phyloP scores from a whole-genome alignment of 2,888 invertebrate species.

The Drosophila putrida region DNA sequence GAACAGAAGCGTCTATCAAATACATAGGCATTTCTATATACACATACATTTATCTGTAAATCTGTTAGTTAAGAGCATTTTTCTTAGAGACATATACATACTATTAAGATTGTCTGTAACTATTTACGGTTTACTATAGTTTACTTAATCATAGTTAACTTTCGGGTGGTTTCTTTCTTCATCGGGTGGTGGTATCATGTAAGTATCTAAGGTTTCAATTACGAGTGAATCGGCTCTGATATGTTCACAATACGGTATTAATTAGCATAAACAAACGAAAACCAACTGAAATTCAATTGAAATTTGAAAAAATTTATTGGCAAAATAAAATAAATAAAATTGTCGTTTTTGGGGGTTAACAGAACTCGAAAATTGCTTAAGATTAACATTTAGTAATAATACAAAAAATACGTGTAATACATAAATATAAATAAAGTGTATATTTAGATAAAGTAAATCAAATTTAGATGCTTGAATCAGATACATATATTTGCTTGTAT shows the following conservation, averaged over 20 bases:
- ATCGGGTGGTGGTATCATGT: constrained; percentile 71
- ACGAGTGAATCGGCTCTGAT: constrained; percentile 52
- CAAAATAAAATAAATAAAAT: constrained; percentile 75
- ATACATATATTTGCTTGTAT: too few relatives aligned
- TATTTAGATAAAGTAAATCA: constrained; percentile 43
- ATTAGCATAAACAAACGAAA: background rate
- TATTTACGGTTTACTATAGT: constrained; percentile 54
- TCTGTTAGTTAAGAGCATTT: constrained; percentile 51
- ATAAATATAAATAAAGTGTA: constrained; percentile 56
- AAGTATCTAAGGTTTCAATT: constrained; percentile 65
- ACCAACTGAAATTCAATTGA: constrained; percentile 44
- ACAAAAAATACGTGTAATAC: constrained; percentile 75
- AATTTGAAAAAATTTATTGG: constrained; percentile 68
- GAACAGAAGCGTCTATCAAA: constrained; percentile 75
- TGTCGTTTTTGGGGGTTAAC: constrained; percentile 58
- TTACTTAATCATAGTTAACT: constrained; percentile 63
- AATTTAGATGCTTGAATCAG: constrained; percentile 64
- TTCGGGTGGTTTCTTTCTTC: constrained; percentile 68
- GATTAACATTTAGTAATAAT: constrained; percentile 73
- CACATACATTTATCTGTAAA: constrained; percentile 17
- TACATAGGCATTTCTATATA: constrained; percentile 41
- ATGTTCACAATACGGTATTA: constrained; percentile 41
- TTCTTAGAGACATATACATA: background rate
- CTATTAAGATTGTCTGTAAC: constrained; percentile 72
- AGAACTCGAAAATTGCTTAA: constrained; percentile 67